phyloP scores from a whole-genome alignment of 1,140 invertebrate species.

The Rhopalosiphum padi region DNA sequence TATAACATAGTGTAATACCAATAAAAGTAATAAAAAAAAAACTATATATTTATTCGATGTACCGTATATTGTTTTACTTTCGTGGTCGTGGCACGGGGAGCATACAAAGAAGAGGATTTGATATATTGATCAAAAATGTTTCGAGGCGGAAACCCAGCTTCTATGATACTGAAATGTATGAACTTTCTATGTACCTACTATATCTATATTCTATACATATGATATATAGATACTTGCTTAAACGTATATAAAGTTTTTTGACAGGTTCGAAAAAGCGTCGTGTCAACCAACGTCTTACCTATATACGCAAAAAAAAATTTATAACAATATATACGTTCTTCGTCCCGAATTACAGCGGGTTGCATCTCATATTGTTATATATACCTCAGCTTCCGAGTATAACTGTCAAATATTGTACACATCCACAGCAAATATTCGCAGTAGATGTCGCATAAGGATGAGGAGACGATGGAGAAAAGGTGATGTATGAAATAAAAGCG shows the following conservation, averaged over 20 bases:
- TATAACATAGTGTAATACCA: background rate
- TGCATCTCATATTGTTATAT: background rate
- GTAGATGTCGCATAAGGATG: background rate
- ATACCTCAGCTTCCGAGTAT: background rate
- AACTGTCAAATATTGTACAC: background rate
- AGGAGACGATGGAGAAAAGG: background rate
- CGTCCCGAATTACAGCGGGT: background rate
- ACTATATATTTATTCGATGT: background rate
- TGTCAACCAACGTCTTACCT: background rate
- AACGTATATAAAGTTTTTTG: background rate
- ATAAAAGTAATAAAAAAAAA: background rate
- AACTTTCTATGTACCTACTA: background rate
- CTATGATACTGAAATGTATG: background rate
- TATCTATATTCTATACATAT: background rate
- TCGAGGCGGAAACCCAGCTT: background rate
- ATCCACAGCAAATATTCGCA: background rate
- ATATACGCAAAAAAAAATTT: background rate
- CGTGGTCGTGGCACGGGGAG: background rate
- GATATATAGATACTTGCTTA: background rate
- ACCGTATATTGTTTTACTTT: background rate
- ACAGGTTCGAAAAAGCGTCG: background rate
- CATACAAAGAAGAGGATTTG: background rate
- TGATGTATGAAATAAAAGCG: background rate
- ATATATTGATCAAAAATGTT: slow-evolving; percentile 22
- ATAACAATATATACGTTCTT: background rate